Evolutionary conservation across 2,888 invertebrate species (phyloP), one percentile per base, ranked within the genome.

Genomic region (Automeris io): DNA sequence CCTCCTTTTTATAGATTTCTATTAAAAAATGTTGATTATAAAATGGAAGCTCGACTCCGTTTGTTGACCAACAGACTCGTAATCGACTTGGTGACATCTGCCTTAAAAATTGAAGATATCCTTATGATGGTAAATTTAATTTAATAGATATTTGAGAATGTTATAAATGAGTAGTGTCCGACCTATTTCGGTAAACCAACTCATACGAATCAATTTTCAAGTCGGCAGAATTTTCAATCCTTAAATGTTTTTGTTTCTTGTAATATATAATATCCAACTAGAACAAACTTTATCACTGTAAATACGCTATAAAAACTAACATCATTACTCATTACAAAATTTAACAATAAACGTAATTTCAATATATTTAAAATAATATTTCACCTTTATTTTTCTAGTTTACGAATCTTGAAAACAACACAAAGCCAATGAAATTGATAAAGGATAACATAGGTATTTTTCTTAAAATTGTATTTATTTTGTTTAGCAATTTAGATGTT

Each of bases 41-140:
- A 47, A 11, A 49, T 79, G 46, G 70, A 79, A 43, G 82, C 74
- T 5, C 65, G 75, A 1, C 67, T 77, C 29, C 63, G 78, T 7
- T 39, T 81, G 35, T 42, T 73, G 23, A 51, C 61, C n/a, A 54
- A 70, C 25, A 60, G 57, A 35, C 57, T 77, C 1, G 51, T 54
- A 1, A 54, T 82, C 8, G 78, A 77, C 33, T 40, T 67, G 6
- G 42, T 77, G 1, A 42, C 54, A 25, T 80, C 83, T 0, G 54
- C 70, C 2, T 41, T 81, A 2, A 6, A 37, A 0, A 46, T 60
- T 5, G 45, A 53, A 3, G 58, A 68, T 6, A 51, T 73, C 16
- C 29, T 76, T 23, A 58, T 81, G 60, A 59, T 47, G 61, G 82
- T 79, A 65, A 54, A 11, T 31, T 13, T 13, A 8, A 13, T 8